phyloP scores from a whole-genome alignment of 30 jellyfish, hydroid and myxozoan species.

The Aurelia aurita complex sp. Pacific region DNA sequence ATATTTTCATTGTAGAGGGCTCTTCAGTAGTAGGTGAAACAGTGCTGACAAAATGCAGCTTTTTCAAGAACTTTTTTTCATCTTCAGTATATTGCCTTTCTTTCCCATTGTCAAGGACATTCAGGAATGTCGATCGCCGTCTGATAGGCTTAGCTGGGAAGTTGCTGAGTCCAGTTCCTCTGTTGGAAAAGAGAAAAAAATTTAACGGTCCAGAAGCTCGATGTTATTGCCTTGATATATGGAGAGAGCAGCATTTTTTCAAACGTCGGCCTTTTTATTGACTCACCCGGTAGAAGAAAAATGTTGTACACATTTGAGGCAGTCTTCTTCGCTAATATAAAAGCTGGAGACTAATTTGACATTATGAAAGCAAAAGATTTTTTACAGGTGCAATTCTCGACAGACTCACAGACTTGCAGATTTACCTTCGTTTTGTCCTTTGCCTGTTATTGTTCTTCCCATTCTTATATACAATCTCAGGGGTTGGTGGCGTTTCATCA shows the following conservation, averaged over 20 bases:
- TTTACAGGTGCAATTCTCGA: neutral
- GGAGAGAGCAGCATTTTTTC: too few relatives aligned
- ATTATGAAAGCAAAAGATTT: too few relatives aligned
- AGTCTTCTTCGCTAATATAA: too few relatives aligned
- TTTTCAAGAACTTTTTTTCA: constrained; percentile 64
- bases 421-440: neutral
- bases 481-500: constrained; percentile 3
- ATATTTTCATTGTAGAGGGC: constrained; percentile 55
- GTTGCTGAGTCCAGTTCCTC: constrained; percentile 25
- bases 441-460: constrained; percentile 17
- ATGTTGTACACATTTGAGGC: too few relatives aligned
- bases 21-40: constrained; percentile 58
- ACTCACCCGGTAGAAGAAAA: too few relatives aligned
- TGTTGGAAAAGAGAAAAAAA: neutral
- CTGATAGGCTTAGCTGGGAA: constrained; percentile 67
- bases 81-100: constrained; percentile 77
- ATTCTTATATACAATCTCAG: constrained; percentile 9
- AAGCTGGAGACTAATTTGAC: too few relatives aligned
- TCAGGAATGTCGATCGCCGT: constrained; percentile 57
- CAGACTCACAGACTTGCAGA: neutral
- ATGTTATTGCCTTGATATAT: too few relatives aligned
- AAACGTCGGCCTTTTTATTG: too few relatives aligned
- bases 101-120: constrained; percentile 57
- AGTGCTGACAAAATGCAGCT: constrained; percentile 68
- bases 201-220: neutral